phyloP scores from a whole-genome alignment of 1,140 invertebrate species.

The Wiebesia pumilae region DNA sequence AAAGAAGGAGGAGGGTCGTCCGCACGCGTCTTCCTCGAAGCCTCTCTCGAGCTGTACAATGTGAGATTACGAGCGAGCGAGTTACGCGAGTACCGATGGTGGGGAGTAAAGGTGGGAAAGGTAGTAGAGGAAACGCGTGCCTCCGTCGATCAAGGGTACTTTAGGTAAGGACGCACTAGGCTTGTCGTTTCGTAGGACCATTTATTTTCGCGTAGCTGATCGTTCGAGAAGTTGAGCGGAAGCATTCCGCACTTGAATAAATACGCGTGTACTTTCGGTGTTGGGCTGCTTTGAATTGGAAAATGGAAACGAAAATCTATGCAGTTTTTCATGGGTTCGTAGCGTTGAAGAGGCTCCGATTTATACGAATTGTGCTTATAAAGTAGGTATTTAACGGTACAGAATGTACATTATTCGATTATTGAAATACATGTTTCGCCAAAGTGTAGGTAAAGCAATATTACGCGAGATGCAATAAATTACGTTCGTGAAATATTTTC shows the following conservation, averaged over 20 bases:
- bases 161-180: neutral
- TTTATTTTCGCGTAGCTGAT: too few relatives aligned
- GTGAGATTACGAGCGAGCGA: constrained; percentile 40
- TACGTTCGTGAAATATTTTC: constrained; percentile 1
- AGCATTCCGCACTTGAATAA: too few relatives aligned
- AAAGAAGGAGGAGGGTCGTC: constrained; percentile 31
- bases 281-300: too few relatives aligned
- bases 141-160: constrained; percentile 55
- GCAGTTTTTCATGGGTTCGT: too few relatives aligned
- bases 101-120: constrained; percentile 32
- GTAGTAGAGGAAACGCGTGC: constrained; percentile 53
- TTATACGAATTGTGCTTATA: too few relatives aligned
- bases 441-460: neutral
- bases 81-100: constrained; percentile 52
- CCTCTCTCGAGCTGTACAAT: neutral
- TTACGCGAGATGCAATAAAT: constrained; percentile 7
- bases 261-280: neutral
- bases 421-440: constrained; percentile 17
- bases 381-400: neutral
- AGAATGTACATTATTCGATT: constrained; percentile 13
- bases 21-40: constrained; percentile 44
- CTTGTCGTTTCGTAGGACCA: neutral
- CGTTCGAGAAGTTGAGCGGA: too few relatives aligned
- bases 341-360: too few relatives aligned
- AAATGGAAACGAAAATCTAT: too few relatives aligned